These are phyloP conservation scores for Lysiphlebus fabarum DNA, from an alignment of 1,140 invertebrate species.

Conservation along the genomic window DNA sequence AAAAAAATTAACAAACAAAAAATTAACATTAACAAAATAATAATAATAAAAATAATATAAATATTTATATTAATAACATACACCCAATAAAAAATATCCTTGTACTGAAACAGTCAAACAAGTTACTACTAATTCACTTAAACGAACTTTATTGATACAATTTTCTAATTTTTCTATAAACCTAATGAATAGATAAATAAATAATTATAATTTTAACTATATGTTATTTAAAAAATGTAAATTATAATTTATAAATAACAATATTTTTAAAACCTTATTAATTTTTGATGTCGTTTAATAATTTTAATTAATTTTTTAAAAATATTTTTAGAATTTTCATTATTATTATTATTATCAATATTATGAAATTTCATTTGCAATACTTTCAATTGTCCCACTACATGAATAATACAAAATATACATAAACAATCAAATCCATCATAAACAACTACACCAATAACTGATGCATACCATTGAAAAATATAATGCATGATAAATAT, in stretches of 20 bases:
- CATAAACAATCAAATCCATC: slow-evolving; percentile 26
- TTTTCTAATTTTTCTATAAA: slow-evolving; percentile 41
- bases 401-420: slow-evolving; percentile 25
- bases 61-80: background rate
- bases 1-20: too few relatives aligned
- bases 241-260: too few relatives aligned
- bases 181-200: slow-evolving; percentile 26
- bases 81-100: slow-evolving; percentile 18
- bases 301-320: slow-evolving; percentile 9
- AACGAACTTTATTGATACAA: slow-evolving; percentile 31
- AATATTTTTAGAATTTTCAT: slow-evolving; percentile 11
- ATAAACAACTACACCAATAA: slow-evolving; percentile 21
- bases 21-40: too few relatives aligned
- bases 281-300: slow-evolving; percentile 22
- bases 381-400: slow-evolving; percentile 25
- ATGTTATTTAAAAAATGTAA: too few relatives aligned
- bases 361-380: slow-evolving; percentile 13
- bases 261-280: slow-evolving; percentile 21
- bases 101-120: slow-evolving; percentile 28
- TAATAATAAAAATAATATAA: background rate
- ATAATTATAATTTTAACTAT: background rate
- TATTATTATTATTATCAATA: background rate
- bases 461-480: slow-evolving; percentile 14
- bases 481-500: slow-evolving; percentile 16
- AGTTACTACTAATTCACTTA: slow-evolving; percentile 21